Conservation (phyloP, 2,113 vertebrate species). For the Crocuta crocuta region DNA sequence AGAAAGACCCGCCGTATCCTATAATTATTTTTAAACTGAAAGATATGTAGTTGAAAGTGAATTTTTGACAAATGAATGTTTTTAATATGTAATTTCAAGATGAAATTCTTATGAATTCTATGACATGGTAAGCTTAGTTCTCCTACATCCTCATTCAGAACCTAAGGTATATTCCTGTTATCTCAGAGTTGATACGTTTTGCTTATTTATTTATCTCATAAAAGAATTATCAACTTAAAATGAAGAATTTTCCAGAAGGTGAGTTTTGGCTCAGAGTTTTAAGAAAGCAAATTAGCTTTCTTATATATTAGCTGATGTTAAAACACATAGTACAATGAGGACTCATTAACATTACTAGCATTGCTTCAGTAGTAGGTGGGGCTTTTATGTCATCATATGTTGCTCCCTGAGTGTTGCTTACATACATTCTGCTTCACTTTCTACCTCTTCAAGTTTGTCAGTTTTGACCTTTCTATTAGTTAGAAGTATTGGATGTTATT, state of each 20-base stretch:
- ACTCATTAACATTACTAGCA: not conserved
- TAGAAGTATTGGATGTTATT: not conserved
- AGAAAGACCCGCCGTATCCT: not conserved
- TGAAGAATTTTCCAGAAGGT: not conserved
- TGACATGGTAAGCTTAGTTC: not conserved
- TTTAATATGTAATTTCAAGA: not conserved
- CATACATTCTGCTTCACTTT: not conserved
- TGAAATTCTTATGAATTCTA: slow-evolving; percentile 18
- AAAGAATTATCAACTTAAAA: slow-evolving; percentile 46
- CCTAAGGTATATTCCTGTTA: not conserved
- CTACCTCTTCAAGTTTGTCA: not conserved
- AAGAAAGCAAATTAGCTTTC: slow-evolving; percentile 11
- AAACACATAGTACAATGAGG: not conserved
- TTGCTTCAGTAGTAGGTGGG: not conserved
- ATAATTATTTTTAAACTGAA: slow-evolving; percentile 36
- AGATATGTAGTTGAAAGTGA: not conserved
- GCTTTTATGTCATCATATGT: not conserved
- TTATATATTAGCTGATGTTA: not conserved
- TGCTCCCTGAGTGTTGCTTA: not conserved
- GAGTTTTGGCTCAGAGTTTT: slow-evolving; percentile 27
- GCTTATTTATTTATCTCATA: not conserved
- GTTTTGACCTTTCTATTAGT: not conserved
- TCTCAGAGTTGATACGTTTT: not conserved
- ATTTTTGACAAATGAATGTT: not conserved
- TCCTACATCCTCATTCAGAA: slow-evolving; percentile 6